Percentiles rank a stretch among this genome's conserved stretches.
Conservation (phyloP, 2,797 vertebrate species). For the Toxotes lorentzi region DNA sequence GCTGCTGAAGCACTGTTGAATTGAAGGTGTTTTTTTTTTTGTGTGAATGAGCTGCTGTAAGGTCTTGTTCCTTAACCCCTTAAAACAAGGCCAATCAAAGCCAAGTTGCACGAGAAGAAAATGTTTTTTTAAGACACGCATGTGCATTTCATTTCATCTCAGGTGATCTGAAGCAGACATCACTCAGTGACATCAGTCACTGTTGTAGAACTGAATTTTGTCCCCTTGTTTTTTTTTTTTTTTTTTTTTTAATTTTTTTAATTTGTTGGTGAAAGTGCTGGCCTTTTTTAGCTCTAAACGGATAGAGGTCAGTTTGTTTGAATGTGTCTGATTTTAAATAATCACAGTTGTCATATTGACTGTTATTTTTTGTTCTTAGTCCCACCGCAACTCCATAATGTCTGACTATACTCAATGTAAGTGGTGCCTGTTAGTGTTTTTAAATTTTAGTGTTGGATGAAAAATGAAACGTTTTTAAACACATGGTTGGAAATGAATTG, state of each 20-base stretch:
- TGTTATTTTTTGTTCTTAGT: conserved; percentile 12
- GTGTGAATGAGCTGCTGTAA: background rate
- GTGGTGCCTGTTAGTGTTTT: conserved; percentile 45
- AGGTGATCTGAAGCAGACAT: conserved; percentile 6
- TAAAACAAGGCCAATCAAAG: conserved; percentile 1
- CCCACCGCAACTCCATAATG: conserved; percentile 25
- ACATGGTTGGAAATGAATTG: conserved; percentile 11
- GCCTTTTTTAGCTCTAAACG: background rate
- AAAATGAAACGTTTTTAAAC: background rate
- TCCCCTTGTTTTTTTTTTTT: background rate
- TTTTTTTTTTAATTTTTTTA: background rate
- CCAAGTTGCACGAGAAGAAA: background rate
- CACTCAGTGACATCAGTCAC: no score
- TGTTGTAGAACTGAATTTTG: background rate
- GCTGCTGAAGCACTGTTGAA: conserved; percentile 10
- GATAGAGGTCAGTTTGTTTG: background rate
- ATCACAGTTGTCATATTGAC: conserved; percentile 4
- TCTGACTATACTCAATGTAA: conserved; percentile 25
- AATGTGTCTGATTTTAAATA: conserved; percentile 14
- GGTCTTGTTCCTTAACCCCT: background rate
- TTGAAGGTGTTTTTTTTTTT: background rate
- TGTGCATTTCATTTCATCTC: conserved; percentile 19
- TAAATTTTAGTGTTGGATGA: conserved; percentile 11
- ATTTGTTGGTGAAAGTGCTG: background rate
- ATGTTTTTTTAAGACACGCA: background rate